These are phyloP conservation scores for Ciconia nigra DNA, from an alignment of 2,797 vertebrate species.

Conservation along the genomic window DNA sequence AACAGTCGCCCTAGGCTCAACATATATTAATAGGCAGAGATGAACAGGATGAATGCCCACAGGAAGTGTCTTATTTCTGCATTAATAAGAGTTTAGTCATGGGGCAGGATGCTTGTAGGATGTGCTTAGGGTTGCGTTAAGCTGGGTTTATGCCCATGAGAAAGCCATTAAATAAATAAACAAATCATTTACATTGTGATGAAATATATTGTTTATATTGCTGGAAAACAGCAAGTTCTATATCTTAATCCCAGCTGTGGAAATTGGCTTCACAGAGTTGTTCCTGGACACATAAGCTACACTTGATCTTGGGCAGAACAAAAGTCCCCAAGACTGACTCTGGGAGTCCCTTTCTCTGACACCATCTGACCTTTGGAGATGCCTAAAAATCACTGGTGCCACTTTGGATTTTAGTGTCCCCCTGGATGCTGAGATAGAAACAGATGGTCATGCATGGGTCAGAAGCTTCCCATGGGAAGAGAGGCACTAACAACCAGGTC, in stretches of 20 bases:
- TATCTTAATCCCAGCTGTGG: not conserved
- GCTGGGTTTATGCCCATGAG: not conserved
- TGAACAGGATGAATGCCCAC: not conserved
- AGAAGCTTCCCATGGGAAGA: not conserved
- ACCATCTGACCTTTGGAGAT: not conserved
- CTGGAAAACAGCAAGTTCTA: not conserved
- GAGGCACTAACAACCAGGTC: not conserved
- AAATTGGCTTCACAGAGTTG: not conserved
- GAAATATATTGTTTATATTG: not conserved
- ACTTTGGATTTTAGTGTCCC: not conserved
- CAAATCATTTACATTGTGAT: not conserved
- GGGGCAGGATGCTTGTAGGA: not conserved
- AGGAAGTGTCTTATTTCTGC: not conserved
- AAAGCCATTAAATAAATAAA: not conserved
- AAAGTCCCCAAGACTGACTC: not conserved
- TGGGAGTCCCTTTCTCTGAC: not conserved
- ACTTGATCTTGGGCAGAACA: not conserved
- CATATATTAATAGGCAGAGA: not conserved
- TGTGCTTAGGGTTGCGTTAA: not conserved
- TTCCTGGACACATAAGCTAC: not conserved
- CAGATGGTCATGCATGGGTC: accelerated
- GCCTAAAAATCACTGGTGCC: not conserved
- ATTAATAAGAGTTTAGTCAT: not conserved
- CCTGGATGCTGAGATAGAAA: not conserved
- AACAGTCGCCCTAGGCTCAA: not conserved